phyloP scores from a whole-genome alignment of 2,113 vertebrate genomes.

The Xiphophorus hellerii region DNA sequence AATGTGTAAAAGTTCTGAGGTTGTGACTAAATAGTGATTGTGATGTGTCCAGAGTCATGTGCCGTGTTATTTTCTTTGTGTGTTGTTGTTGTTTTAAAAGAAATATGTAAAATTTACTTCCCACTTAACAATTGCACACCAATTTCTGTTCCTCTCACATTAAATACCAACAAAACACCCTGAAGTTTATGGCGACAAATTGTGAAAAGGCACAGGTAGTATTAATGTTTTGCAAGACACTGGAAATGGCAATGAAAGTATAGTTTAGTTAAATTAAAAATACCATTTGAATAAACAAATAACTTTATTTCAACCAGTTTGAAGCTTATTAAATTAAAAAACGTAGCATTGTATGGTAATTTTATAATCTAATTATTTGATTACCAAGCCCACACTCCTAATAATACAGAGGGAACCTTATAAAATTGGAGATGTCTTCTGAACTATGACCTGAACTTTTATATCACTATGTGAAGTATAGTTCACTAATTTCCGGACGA shows the following conservation, averaged over 20 bases:
- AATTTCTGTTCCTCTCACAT: too few relatives aligned
- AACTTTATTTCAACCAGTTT: too few relatives aligned
- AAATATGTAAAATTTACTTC: too few relatives aligned
- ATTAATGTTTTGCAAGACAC: too few relatives aligned
- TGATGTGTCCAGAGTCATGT: too few relatives aligned
- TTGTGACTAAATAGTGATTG: too few relatives aligned
- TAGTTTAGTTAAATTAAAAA: background rate
- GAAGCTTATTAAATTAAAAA: background rate
- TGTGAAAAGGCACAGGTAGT: background rate
- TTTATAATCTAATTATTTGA: background rate
- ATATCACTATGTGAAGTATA: background rate
- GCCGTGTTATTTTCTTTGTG: too few relatives aligned
- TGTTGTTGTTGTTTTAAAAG: too few relatives aligned
- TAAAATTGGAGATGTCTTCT: background rate
- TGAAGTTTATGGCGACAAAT: background rate
- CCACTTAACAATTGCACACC: too few relatives aligned
- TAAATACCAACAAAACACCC: background rate
- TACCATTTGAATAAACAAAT: background rate
- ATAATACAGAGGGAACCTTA: background rate
- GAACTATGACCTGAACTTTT: slow-evolving; percentile 22
- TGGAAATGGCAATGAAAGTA: background rate
- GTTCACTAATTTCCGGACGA: background rate
- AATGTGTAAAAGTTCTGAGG: too few relatives aligned
- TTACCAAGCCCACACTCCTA: background rate
- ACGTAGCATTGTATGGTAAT: background rate